Evolutionary conservation across 2,888 invertebrate species (phyloP), one percentile per base, ranked within the genome.

Genomic region (Masnerella sp.): DNA sequence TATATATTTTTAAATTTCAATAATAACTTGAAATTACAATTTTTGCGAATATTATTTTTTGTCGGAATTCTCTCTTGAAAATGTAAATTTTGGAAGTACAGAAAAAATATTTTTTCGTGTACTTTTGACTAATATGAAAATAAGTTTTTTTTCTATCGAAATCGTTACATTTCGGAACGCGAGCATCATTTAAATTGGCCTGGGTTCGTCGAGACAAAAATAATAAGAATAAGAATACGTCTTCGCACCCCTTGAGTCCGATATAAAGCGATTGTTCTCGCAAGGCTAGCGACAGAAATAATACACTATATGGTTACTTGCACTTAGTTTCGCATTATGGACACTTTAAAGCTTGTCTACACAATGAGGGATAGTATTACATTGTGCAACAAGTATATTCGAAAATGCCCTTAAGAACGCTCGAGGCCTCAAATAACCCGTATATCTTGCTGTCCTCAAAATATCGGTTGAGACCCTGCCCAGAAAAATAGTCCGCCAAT

Each of bases 361-460:
- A 80, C 76, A 80, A 81, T 56, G 76, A 75, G 79, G 85, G 83
- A 85, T 86, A 86, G 82, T 83, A 83, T 87, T 87, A 87, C 87
- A 87, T 85, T 87, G 86, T 86, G 84, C 82, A 82, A 84, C 83
- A 85, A 86, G 85, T 84, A 81, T 80, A 80, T 83, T 81, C 77
- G 79, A 84, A 84, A 85, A 85, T 84, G 84, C 81, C 82, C 84
- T 83, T 81, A 83, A 85, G 84, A 83, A 83, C 72, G 78, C 80
- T 81, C 75, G 75, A 82, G 76, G 68, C 79, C 82, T 87, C 83
- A 84, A 87, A 86, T 87, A 84, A 84, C 87, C 87, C 87, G 84
- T 87, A 87, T 86, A 81, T 75, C 78, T 77, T 54, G 52, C 62
- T 81, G 81, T 84, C 79, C 82, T 85, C 81, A 80, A 83, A 85